Evolutionary conservation across 2,113 vertebrate genomes (phyloP).

Genomic region (Malaclemys terrapin): DNA sequence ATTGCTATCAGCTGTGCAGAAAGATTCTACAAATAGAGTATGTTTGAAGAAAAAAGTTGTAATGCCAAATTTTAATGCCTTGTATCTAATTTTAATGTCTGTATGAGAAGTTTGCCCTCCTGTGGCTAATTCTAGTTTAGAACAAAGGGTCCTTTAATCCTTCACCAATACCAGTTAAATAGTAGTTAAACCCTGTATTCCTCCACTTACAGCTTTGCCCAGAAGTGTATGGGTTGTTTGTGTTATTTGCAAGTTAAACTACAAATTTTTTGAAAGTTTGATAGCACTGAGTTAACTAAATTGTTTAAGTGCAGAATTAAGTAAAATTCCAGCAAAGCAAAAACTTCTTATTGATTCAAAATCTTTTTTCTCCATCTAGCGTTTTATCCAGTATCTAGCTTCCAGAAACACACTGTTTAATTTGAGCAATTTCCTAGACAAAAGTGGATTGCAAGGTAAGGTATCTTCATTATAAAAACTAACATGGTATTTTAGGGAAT

Average conservation of each 20-base stretch:
- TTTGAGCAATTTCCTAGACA: constrained; percentile 99
- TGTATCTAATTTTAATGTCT: background rate
- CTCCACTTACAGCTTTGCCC: background rate
- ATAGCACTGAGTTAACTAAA: background rate
- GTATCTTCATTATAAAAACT: background rate
- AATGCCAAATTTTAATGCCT: background rate
- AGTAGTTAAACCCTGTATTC: too few species aligned
- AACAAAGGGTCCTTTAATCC: background rate
- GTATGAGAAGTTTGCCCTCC: constrained; percentile 60
- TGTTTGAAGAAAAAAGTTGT: background rate
- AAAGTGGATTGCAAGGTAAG: constrained; percentile 98
- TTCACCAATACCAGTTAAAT: too few species aligned
- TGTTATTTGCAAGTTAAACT: background rate
- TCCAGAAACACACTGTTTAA: constrained; percentile 99
- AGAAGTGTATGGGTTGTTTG: background rate
- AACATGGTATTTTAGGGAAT: background rate
- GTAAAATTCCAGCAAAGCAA: background rate
- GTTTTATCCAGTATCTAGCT: constrained; percentile 97
- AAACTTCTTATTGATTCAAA: background rate
- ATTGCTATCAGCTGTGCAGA: too few species aligned
- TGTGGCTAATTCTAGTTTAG: constrained; percentile 31
- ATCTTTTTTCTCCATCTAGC: constrained; percentile 80
- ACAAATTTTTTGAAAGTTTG: background rate
- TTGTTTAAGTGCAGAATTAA: background rate
- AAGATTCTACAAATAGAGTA: too few species aligned